phyloP scores from a whole-genome alignment of 2,113 vertebrate species.

The Limanda limanda region DNA sequence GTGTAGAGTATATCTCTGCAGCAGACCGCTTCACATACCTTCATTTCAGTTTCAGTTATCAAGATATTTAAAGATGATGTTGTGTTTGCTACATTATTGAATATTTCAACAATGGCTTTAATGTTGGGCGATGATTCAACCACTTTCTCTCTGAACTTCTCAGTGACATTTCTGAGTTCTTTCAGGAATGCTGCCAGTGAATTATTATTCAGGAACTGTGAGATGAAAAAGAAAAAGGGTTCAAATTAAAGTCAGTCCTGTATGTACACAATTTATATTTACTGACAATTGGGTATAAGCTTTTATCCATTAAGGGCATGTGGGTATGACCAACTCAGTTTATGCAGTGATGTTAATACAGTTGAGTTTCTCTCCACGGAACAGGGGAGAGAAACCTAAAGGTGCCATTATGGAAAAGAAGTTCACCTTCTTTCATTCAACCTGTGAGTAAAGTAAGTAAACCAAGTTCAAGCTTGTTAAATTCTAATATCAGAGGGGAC shows the following conservation, averaged over 20 bases:
- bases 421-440: too few relatives aligned
- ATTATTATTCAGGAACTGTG: conserved; percentile 13
- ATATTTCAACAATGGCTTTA: conserved; percentile 35
- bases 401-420: too few relatives aligned
- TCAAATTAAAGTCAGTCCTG: background rate
- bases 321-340: background rate
- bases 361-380: too few relatives aligned
- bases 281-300: too few relatives aligned
- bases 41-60: background rate
- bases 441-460: too few relatives aligned
- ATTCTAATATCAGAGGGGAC: too few relatives aligned
- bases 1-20: background rate
- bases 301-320: too few relatives aligned
- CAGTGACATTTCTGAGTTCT: background rate
- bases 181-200: conserved; percentile 33
- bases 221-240: background rate
- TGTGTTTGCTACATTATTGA: background rate
- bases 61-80: fast-evolving
- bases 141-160: fast-evolving
- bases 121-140: conserved; percentile 48
- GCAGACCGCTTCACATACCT: conserved; percentile 25
- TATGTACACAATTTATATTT: too few relatives aligned
- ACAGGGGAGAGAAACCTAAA: too few relatives aligned
- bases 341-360: too few relatives aligned
- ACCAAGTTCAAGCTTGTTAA: too few relatives aligned